Conservation (phyloP, 2,797 vertebrate species). For the Heterohyrax brucei region DNA sequence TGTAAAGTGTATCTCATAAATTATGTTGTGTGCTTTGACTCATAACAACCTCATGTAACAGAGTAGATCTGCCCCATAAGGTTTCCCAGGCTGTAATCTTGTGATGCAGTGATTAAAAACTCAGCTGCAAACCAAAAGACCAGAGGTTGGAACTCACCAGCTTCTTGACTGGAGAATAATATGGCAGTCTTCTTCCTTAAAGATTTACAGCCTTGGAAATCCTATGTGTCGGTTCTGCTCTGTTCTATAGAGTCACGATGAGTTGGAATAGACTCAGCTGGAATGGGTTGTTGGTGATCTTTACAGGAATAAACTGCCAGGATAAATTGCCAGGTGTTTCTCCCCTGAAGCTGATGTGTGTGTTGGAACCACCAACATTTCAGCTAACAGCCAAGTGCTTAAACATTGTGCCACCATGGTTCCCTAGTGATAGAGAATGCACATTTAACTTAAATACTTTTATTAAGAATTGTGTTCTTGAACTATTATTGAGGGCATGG, state of each 20-base stretch:
- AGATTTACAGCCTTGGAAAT: neutral
- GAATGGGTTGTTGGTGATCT: neutral
- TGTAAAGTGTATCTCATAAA: neutral
- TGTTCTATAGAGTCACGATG: no score
- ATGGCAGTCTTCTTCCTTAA: no score
- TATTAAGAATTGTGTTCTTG: constrained; percentile 15
- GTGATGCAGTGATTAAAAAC: neutral
- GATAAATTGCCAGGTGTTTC: neutral
- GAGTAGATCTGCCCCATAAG: neutral
- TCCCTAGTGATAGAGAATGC: neutral
- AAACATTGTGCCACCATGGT: neutral
- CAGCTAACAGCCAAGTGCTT: neutral
- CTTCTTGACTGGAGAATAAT: no score
- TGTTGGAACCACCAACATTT: neutral
- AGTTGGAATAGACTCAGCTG: neutral
- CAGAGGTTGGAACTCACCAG: neutral
- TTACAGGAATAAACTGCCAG: neutral
- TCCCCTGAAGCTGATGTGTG: neutral
- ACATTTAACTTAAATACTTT: neutral
- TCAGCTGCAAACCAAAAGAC: neutral
- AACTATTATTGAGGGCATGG: neutral
- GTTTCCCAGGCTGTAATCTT: no score
- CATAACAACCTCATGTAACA: neutral
- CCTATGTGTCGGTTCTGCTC: neutral
- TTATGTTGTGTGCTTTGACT: neutral